These are phyloP conservation scores for Pasiphila rectangulata DNA, from an alignment of 2,888 invertebrate genomes.

Conservation along the genomic window DNA sequence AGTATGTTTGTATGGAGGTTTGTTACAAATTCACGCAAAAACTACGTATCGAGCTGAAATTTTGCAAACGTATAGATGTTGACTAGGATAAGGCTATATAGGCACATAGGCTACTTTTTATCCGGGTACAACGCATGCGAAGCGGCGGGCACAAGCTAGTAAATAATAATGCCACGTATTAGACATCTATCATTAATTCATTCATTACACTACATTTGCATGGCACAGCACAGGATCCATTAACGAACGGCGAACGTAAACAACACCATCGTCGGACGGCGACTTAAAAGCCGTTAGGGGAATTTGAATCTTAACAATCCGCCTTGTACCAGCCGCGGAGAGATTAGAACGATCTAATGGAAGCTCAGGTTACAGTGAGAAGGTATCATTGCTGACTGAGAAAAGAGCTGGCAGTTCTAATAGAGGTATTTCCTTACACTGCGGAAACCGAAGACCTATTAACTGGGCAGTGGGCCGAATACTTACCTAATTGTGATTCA, in stretches of 20 bases:
- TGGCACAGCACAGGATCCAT: constrained; percentile 53
- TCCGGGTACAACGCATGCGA: neutral
- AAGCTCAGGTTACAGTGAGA: constrained; percentile 14
- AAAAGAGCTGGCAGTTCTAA: neutral
- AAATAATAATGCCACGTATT: constrained; percentile 34
- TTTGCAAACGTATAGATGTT: no score
- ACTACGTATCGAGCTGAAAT: no score
- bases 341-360: constrained; percentile 37
- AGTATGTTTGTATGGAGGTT: no score
- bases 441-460: constrained; percentile 4
- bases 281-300: constrained; percentile 59
- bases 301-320: constrained; percentile 44
- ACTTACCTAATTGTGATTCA: no score
- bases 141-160: constrained; percentile 17
- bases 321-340: constrained; percentile 43
- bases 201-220: constrained; percentile 50
- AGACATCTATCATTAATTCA: constrained; percentile 44
- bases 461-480: no score
- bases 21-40: no score
- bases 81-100: no score
- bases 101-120: no score
- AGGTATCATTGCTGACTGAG: constrained; percentile 10
- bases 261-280: constrained; percentile 52
- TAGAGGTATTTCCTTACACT: neutral
- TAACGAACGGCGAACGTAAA: constrained; percentile 56